Base-by-base conservation (phyloP, 2,113 vertebrate species). In the Tor tambroides region DNA sequence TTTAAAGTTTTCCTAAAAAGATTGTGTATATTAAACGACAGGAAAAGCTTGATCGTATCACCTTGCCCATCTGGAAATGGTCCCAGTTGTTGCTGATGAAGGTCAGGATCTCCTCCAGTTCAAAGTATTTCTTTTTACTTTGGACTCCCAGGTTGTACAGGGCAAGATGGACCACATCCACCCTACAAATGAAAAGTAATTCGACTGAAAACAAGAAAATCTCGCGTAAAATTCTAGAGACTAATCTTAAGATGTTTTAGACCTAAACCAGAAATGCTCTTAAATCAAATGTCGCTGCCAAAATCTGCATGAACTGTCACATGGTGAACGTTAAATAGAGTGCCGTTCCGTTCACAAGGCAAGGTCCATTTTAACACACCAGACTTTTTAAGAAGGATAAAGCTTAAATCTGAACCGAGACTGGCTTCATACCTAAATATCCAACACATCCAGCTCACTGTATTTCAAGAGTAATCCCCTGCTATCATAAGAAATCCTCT, bases 51-150 rank as follows among this genome's bases (percentile, higher is more conserved):
- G 14, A 46, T 75, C 19, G 43, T 15, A 89, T 86, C 71, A 99
- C 98, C 97, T 99, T 98, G 75, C 97, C 97, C 0, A 99, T 97
- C 91, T 99, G 98, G 81, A 99, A 90, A 1, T 95, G 96, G 1
- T 98, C 96, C 98, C 98, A 99, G 94, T 97, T 96, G 30, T 95
- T 94, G 65, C 96, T 96, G 88, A 98, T 96, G 0, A 99, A 99
- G 87, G 94, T 93, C 71, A 98, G 92, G 86, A 99, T 98, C 93
- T 99, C 97, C 65, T 99, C 98, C 0, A 99, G 96, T 90, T 99
- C 96, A 3, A 99, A 99, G 92, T 99, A 99, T 56, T 99, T 98
- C 94, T 99, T 99, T 94, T 99, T 99, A 93, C 97, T 98, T 92
- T 97, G 96, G 11, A 99, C 95, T 0, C 97, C 97, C 92, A 99